A percentile compares a stretch with the other conserved stretches of the same genome.
Conservation (phyloP, 2,888 invertebrate genomes). For the Itoplectis maculator region DNA sequence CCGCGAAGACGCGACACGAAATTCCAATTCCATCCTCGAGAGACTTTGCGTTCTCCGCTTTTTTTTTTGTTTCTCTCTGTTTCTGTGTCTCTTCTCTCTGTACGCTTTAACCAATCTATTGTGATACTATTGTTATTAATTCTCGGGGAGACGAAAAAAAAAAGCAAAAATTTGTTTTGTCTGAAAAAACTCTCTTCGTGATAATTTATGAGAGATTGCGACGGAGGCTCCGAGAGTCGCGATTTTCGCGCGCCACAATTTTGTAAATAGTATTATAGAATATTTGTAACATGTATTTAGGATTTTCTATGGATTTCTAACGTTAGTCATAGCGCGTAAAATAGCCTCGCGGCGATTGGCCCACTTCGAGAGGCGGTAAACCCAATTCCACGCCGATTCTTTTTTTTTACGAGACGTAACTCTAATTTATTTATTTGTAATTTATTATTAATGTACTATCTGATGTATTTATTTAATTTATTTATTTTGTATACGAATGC, state of each 20-base stretch:
- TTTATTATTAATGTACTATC: constrained; percentile 1
- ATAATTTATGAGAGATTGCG: constrained; percentile 12
- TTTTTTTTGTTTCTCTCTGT: constrained; percentile 38
- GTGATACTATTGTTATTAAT: constrained; percentile 52
- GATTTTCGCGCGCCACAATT: neutral
- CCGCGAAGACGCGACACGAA: constrained; percentile 2
- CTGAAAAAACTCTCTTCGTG: neutral
- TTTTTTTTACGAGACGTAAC: neutral
- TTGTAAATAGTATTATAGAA: constrained; percentile 19
- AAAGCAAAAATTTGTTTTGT: constrained; percentile 1
- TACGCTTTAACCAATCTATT: constrained; percentile 52
- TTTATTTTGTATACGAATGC: constrained; percentile 18
- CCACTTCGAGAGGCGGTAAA: neutral
- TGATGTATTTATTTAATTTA: neutral
- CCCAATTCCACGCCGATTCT: neutral
- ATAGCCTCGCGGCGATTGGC: neutral
- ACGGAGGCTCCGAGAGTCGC: neutral
- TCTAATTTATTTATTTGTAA: constrained; percentile 10
- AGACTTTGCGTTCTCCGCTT: constrained; percentile 6
- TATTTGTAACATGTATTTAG: constrained; percentile 25
- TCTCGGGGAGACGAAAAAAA: neutral
- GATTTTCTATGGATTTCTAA: constrained; percentile 19
- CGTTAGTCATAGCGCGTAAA: neutral
- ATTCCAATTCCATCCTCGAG: neutral
- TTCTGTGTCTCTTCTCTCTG: constrained; percentile 39